These are phyloP conservation scores for Pleuronectes platessa DNA, from an alignment of 2,113 vertebrate genomes.

Conservation along the genomic window DNA sequence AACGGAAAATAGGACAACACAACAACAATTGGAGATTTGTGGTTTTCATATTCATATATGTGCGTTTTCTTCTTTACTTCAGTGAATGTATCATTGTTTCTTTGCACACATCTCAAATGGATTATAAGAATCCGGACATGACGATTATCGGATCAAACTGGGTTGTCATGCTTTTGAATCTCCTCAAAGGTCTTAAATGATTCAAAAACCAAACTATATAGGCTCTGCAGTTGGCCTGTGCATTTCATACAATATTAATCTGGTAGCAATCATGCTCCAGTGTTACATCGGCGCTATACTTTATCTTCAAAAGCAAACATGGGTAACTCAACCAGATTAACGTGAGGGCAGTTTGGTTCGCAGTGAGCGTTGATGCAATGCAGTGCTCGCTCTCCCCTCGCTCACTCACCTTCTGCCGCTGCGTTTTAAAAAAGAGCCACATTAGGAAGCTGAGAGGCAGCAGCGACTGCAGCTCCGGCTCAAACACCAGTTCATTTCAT, in stretches of 20 bases:
- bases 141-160: neutral
- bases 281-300: constrained; percentile 18
- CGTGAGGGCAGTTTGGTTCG: constrained; percentile 25
- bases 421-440: neutral
- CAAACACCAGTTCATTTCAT: constrained; percentile 65
- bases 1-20: no score
- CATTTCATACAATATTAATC: constrained; percentile 15
- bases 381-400: neutral
- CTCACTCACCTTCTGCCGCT: neutral
- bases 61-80: no score
- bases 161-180: neutral
- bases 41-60: no score
- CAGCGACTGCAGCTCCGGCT: constrained; percentile 1
- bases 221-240: neutral
- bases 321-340: constrained; percentile 13
- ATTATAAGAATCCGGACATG: neutral
- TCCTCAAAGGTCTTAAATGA: constrained; percentile 1
- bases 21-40: no score
- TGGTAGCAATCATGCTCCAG: constrained; percentile 16
- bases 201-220: constrained; percentile 5
- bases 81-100: neutral
- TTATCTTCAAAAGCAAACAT: constrained; percentile 24
- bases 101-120: neutral
- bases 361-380: neutral
- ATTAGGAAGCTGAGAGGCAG: constrained; percentile 13